These are phyloP conservation scores for Numenius arquata DNA, from an alignment of 2,113 vertebrate species.

Conservation along the genomic window DNA sequence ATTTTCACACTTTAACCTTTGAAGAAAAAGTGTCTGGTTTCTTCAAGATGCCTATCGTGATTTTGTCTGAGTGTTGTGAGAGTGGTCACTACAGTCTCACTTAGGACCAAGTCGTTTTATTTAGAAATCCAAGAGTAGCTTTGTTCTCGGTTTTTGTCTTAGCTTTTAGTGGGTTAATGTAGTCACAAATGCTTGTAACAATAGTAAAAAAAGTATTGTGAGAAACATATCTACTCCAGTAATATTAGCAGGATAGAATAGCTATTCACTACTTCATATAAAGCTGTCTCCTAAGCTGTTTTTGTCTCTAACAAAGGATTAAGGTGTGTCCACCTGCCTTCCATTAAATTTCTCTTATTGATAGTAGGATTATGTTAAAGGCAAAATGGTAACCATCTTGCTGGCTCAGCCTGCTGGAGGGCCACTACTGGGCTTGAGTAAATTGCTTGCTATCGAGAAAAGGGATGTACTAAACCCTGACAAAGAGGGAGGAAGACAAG, in stretches of 20 bases:
- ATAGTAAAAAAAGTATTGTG: neutral
- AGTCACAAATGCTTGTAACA: neutral
- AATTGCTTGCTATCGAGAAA: slow-evolving; percentile 31
- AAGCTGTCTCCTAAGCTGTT: neutral
- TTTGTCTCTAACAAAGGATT: slow-evolving; percentile 14
- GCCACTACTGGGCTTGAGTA: neutral
- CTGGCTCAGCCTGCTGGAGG: neutral
- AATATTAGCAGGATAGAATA: neutral
- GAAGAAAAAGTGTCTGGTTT: neutral
- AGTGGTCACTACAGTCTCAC: neutral
- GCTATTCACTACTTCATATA: neutral
- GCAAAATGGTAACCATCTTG: neutral
- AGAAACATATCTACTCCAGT: neutral
- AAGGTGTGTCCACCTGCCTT: neutral
- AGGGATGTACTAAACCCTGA: neutral
- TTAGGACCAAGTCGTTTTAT: neutral
- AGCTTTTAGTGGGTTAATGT: neutral
- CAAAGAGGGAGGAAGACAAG: neutral
- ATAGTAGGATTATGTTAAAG: neutral
- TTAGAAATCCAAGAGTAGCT: neutral
- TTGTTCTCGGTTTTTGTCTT: neutral
- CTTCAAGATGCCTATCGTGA: neutral
- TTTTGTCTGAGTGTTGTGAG: neutral
- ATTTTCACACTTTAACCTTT: neutral
- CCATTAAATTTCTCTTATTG: neutral